These are phyloP conservation scores for Adrianichthys oophorus DNA, from an alignment of 2,797 vertebrate species.

Conservation along the genomic window DNA sequence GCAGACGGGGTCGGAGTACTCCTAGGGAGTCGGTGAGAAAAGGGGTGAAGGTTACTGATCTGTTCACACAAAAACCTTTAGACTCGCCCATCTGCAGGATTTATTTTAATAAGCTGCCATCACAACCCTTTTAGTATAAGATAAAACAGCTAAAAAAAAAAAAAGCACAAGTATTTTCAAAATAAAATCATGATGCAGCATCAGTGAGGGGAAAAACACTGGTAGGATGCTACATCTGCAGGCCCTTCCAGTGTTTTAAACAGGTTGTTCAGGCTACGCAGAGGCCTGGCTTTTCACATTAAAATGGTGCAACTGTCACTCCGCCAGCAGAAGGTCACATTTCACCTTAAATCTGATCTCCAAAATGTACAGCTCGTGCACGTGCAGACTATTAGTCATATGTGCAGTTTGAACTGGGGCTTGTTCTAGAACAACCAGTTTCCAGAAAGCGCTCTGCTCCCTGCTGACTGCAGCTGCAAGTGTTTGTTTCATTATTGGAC, in stretches of 20 bases:
- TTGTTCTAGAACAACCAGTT: constrained; percentile 33
- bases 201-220: too few relatives aligned
- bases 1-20: constrained; percentile 30
- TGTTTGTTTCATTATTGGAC: constrained; percentile 63
- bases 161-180: constrained; percentile 9
- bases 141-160: constrained; percentile 2
- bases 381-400: constrained; percentile 12
- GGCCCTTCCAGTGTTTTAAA: constrained; percentile 1
- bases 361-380: constrained; percentile 6
- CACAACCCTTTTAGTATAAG: constrained; percentile 5
- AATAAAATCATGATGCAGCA: too few relatives aligned
- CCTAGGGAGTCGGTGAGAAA: constrained; percentile 19
- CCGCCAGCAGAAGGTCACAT: neutral
- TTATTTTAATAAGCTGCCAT: constrained; percentile 9
- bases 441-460: constrained; percentile 38
- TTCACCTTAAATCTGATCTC: constrained; percentile 5
- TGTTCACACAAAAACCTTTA: constrained; percentile 26
- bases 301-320: neutral
- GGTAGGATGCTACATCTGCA: constrained; percentile 3
- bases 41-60: constrained; percentile 12
- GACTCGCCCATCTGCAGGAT: constrained; percentile 9
- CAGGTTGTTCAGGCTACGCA: neutral
- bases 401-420: constrained; percentile 22
- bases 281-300: constrained; percentile 5
- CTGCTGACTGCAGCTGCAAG: constrained; percentile 38